Evolutionary conservation across 2,797 vertebrate species (phyloP), one percentile per base, ranked within the genome.

Genomic region (Microcaecilia unicolor): DNA sequence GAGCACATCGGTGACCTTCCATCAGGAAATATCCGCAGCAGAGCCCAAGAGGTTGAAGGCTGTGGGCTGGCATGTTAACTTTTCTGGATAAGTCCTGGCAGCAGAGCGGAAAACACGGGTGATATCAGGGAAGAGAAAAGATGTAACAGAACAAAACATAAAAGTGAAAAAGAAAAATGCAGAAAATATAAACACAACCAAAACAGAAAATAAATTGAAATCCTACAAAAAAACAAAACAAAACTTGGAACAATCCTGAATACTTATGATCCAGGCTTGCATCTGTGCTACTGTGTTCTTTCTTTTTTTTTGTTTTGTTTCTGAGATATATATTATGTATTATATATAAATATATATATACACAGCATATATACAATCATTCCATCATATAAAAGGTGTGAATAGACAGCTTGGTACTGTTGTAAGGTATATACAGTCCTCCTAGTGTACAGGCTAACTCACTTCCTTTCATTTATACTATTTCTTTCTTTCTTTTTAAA

Each of bases 361-460:
- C 71, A 85, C 59, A 73, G 67, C 65, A 69, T 78, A 72, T 75
- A 72, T 68, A 87, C 82, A 88, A 72, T 85, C 56, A 75, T 76
- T 81, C 80, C 68, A 53, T 79, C 54, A 72, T 87, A 84, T 62
- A 83, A 87, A 87, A 79, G 59, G 77, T 78, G 69, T 69, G 73
- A 77, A 72, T 73, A 80, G 76, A 83, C 64, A 62, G 62, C 54
- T 70, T 82, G 71, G 64, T 64, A 62, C 52, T 71, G 67, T 60
- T 69, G 70, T 61, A 69, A 64, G 75, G 71, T 75, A 70, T 78
- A 25, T 74, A 81, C 68, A 84, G n/a, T 71, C 70, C 70, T 74
- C 61, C 66, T 78, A 69, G 61, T 62, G 69, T 67, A 72, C 59
- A 67, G 60, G 51, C 59, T 71, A 73, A 53, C 57, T 72, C 55